Conservation (phyloP, 2,888 invertebrate genomes). For the Pristionchus mayeri region DNA sequence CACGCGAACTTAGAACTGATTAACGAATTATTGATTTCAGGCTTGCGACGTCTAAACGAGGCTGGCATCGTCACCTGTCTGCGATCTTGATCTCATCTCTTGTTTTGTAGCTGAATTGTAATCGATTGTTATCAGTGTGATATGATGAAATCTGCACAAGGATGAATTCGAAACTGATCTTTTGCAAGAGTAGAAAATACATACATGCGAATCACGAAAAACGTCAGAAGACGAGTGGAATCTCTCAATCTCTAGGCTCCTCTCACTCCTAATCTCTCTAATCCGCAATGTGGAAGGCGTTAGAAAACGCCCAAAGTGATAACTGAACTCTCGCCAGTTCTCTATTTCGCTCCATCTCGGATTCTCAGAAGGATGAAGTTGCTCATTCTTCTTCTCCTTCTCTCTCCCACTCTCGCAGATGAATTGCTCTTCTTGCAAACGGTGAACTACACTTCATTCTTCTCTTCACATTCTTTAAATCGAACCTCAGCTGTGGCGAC, state of each 20-base stretch:
- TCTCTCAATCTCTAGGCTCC: background rate
- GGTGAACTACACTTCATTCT: background rate
- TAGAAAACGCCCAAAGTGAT: background rate
- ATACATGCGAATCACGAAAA: no score
- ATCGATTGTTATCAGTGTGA: background rate
- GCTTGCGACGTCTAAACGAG: background rate
- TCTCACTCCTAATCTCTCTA: constrained; percentile 22
- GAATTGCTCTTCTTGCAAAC: constrained; percentile 14
- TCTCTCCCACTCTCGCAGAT: background rate
- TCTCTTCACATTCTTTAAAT: background rate
- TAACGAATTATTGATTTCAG: background rate
- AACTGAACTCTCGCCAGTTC: background rate
- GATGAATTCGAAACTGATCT: background rate
- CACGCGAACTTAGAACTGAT: background rate
- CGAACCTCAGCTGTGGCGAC: constrained; percentile 68
- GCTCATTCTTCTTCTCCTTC: background rate
- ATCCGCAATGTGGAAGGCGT: background rate
- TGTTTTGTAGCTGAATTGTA: background rate
- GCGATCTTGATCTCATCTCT: constrained; percentile 15
- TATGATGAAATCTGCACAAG: constrained; percentile 18
- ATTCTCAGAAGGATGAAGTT: background rate
- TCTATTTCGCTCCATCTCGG: background rate
- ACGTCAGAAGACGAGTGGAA: background rate
- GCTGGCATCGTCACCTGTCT: background rate
- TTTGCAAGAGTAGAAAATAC: background rate